These are phyloP conservation scores for Pteropus alecto DNA, from an alignment of 2,113 vertebrate genomes.

Conservation along the genomic window DNA sequence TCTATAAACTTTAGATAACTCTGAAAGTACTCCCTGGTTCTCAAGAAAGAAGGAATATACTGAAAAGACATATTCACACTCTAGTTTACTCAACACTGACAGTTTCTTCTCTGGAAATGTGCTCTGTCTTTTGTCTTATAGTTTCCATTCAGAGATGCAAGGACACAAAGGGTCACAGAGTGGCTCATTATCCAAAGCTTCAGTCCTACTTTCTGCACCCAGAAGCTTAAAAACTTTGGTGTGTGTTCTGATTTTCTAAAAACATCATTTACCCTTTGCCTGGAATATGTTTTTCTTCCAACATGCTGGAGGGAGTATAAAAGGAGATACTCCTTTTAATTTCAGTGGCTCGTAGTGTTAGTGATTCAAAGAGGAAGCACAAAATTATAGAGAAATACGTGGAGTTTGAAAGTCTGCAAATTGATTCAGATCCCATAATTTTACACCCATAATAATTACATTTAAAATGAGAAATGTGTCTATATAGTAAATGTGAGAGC, in stretches of 20 bases:
- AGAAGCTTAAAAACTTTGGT: neutral
- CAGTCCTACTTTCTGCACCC: neutral
- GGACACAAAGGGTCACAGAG: neutral
- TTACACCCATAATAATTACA: neutral
- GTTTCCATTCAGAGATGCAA: neutral
- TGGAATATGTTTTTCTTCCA: neutral
- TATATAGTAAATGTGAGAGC: neutral
- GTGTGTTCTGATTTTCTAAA: neutral
- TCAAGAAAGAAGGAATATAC: neutral
- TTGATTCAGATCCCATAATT: neutral
- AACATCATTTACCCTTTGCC: neutral
- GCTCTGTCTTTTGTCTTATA: neutral
- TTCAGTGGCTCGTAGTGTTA: neutral
- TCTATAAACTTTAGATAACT: neutral
- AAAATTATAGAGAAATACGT: neutral
- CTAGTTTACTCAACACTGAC: neutral
- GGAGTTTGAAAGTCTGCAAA: neutral
- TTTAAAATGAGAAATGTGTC: constrained; percentile 36
- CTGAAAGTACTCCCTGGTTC: neutral
- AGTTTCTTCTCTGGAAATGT: neutral
- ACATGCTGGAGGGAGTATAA: neutral
- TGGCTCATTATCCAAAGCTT: neutral
- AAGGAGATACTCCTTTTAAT: neutral
- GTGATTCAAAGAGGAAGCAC: neutral
- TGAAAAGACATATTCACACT: neutral